These are phyloP conservation scores for Margaritifera margaritifera DNA, from an alignment of 2,888 invertebrate species.

Conservation along the genomic window DNA sequence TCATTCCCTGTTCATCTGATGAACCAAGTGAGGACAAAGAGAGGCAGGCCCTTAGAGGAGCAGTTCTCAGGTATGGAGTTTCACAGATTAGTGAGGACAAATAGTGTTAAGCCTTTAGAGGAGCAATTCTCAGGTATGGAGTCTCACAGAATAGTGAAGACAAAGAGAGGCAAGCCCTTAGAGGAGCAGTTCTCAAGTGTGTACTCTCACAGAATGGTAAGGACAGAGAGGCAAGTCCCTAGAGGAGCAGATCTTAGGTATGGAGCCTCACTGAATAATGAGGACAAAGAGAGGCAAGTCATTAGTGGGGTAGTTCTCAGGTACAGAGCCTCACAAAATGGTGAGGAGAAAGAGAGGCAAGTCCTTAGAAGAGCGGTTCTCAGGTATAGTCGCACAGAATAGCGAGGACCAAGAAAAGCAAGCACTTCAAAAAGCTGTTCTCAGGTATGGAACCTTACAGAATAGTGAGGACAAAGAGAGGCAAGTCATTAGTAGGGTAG, in stretches of 20 bases:
- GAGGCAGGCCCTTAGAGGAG: slow-evolving; percentile 64
- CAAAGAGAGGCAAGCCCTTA: not conserved
- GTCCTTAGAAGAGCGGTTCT: slow-evolving; percentile 67
- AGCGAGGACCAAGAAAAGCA: too few relatives aligned
- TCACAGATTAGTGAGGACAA: too few relatives aligned
- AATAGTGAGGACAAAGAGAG: slow-evolving; percentile 56
- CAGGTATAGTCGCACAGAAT: slow-evolving; percentile 36
- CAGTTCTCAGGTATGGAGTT: slow-evolving; percentile 58
- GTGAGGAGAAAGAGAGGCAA: slow-evolving; percentile 60
- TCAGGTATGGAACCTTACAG: too few relatives aligned
- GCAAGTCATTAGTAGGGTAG: slow-evolving; percentile 65
- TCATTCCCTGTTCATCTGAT: slow-evolving; percentile 74
- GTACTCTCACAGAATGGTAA: too few relatives aligned
- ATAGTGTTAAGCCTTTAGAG: slow-evolving; percentile 55
- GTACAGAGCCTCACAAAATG: not conserved
- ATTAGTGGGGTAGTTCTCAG: too few relatives aligned
- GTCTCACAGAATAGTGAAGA: too few relatives aligned
- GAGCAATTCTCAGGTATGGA: slow-evolving; percentile 62
- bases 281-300: too few relatives aligned
- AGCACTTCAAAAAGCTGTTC: too few relatives aligned
- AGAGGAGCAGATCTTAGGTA: slow-evolving; percentile 67
- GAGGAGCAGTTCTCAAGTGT: slow-evolving; percentile 67
- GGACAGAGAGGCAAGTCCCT: too few relatives aligned
- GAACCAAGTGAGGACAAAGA: slow-evolving; percentile 64
- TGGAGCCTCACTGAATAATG: too few relatives aligned